Evolutionary conservation across 2,888 invertebrate species (phyloP), one percentile per base, ranked within the genome.

Genomic region (Ophonus ardosiacus): DNA sequence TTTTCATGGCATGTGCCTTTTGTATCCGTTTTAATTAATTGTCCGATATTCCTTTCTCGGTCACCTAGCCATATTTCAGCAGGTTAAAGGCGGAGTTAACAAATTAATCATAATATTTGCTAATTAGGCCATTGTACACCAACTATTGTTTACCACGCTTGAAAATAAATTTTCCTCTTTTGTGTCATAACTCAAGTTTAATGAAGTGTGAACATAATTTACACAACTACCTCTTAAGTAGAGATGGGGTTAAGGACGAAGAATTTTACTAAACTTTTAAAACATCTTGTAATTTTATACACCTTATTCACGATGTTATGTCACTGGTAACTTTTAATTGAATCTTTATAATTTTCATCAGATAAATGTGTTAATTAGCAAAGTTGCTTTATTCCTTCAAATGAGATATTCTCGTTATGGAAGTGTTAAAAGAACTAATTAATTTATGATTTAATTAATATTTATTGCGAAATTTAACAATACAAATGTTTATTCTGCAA

Each of bases 141-240:
- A 31, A 38, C 31, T 31, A 38, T 68, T 51, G 71, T 40, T 40
- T 43, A 71, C 43, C 38, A 13, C n/a, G 71, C 3, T 8, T 10
- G 40, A 51, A 76, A 51, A 51, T 18, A 17, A 21, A 56, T 24
- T 78, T 78, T 10, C 24, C 21, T 38, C 38, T 1, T 13, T 76
- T 38, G 31, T 31, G 78, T 57, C 51, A 51, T 78, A 78, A 56
- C 31, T 18, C 78, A 10, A 8, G 7, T 18, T 15, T 78, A 78
- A 78, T 56, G 78, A 78, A 78, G 78, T 78, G 78, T 18, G 78
- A 78, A 78, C 21, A 56, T 17, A 78, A 78, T 78, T 78, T 56
- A 78, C 78, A 78, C 78, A 2, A 18, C 40, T 40, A 40, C 21
- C 43, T 51, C 6, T 38, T 43, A 1, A 38, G 68, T 31, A 18